Base-by-base conservation (phyloP, 2,888 invertebrate species). In the Galerucella calmariensis region DNA sequence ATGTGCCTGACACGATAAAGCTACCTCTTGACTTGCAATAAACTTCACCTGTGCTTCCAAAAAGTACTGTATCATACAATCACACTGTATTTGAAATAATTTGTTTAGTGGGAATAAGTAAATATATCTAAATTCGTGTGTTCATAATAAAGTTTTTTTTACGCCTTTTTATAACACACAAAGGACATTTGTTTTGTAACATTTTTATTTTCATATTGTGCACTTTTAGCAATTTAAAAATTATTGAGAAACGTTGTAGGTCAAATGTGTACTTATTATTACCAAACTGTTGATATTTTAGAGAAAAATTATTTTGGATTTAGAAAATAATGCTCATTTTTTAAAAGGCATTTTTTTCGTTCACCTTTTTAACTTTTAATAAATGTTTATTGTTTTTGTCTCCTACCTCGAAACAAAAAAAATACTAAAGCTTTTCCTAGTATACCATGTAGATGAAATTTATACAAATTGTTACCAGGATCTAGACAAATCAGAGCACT, bases 401-500 rank as follows among this genome's bases (percentile, higher is more conserved):
- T 78, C 73, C 78, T 77, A 78, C 78, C 77, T 78, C 77, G 74
- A 12, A 48, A 48, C 16, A 20, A 65, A 77, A 70, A 74, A 75
- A 75, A 72, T 69, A 75, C 70, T 78, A 72, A 76, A 76, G 76
- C 76, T 76, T 56, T 56, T 77, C 74, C 63, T 77, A 78, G 78
- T 76, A 74, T 72, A 75, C 65, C 61, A 73, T 73, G 44, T 59
- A 63, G 68, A 68, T 79, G 75, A 75, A 77, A 76, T 78, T 78
- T 78, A 76, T 78, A 79, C 78, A 73, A 74, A 78, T 75, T 75
- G 77, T 79, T 78, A 75, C 66, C 71, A 75, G 75, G 76, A 77
- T 76, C 67, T 78, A 80, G 79, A 80, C 79, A 79, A 80, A 79
- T 79, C 79, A 77, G n/a, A 78, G 78, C 79, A 79, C 78, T 72